phyloP scores from a whole-genome alignment of 2,797 vertebrate genomes.

The Scarus forsteni region DNA sequence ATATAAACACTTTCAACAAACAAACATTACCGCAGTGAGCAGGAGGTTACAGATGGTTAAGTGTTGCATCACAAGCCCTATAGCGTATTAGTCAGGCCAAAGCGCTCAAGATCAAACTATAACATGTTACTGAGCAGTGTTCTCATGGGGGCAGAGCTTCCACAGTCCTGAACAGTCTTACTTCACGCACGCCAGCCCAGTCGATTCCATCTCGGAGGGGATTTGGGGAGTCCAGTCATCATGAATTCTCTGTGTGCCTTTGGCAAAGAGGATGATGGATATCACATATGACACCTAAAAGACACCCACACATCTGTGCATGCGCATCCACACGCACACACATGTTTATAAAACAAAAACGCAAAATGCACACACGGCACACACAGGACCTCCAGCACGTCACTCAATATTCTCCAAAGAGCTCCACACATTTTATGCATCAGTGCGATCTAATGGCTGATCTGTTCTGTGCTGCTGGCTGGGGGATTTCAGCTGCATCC shows the following conservation, averaged over 20 bases:
- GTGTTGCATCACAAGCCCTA: conserved; percentile 68
- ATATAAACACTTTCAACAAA: conserved; percentile 44
- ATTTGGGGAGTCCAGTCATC: conserved; percentile 63
- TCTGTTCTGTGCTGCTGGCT: conserved; percentile 47
- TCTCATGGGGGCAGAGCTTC: conserved; percentile 49
- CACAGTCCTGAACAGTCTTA: conserved; percentile 47
- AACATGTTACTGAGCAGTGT: conserved; percentile 48
- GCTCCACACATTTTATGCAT: conserved; percentile 59
- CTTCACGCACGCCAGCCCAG: conserved; percentile 41
- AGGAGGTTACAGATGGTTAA: conserved; percentile 61
- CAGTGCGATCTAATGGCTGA: conserved; percentile 61
- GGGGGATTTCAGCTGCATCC: conserved; percentile 53
- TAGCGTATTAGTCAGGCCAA: conserved; percentile 53
- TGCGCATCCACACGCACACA: neutral
- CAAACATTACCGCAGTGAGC: conserved; percentile 50
- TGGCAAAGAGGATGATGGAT: conserved; percentile 61
- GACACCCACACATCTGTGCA: conserved; percentile 47
- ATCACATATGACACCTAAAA: conserved; percentile 65
- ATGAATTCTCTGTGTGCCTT: conserved; percentile 60
- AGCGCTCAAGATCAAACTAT: conserved; percentile 69
- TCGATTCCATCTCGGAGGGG: conserved; percentile 53
- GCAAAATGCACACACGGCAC: conserved; percentile 31
- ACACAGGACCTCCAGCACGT: conserved; percentile 43
- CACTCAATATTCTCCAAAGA: conserved; percentile 55
- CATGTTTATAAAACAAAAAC: conserved; percentile 25